These are phyloP conservation scores for Drosophila pallidifrons DNA, from an alignment of 1,140 invertebrate species.

Conservation along the genomic window DNA sequence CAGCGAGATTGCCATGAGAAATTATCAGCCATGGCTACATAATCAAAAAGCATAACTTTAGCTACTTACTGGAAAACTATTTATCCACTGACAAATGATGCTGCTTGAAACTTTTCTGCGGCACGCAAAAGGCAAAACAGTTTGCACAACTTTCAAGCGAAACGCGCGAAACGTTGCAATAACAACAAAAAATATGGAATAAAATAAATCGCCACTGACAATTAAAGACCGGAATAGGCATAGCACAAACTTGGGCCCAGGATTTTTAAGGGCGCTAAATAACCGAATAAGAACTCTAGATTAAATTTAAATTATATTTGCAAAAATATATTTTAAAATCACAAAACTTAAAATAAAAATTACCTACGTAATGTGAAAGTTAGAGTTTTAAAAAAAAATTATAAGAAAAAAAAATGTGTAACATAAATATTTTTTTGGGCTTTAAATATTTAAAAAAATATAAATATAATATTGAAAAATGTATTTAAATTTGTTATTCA, in stretches of 20 bases:
- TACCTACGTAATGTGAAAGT: too few species aligned
- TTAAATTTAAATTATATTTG: too few species aligned
- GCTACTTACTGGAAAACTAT: conserved; percentile 81
- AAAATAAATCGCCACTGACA: conserved; percentile 48
- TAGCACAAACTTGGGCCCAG: background rate
- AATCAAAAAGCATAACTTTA: conserved; percentile 82
- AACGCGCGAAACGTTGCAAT: conserved; percentile 14
- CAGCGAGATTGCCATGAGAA: conserved; percentile 68
- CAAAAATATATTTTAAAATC: too few species aligned
- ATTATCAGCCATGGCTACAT: conserved; percentile 71
- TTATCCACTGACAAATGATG: conserved; percentile 83
- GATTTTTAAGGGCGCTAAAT: background rate
- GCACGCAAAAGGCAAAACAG: conserved; percentile 77
- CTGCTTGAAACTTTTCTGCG: conserved; percentile 73
- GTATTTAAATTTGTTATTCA: too few species aligned
- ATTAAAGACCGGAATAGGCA: conserved; percentile 3
- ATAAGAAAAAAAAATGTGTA: too few species aligned
- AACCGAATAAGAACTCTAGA: background rate
- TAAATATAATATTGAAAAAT: too few species aligned
- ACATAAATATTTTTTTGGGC: too few species aligned
- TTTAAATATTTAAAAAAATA: too few species aligned
- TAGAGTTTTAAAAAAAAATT: too few species aligned
- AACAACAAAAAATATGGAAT: conserved; percentile 13
- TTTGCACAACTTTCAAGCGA: conserved; percentile 69
- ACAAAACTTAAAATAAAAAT: too few species aligned